phyloP scores from a whole-genome alignment of 2,888 invertebrate genomes.

The Leucoma salicis region DNA sequence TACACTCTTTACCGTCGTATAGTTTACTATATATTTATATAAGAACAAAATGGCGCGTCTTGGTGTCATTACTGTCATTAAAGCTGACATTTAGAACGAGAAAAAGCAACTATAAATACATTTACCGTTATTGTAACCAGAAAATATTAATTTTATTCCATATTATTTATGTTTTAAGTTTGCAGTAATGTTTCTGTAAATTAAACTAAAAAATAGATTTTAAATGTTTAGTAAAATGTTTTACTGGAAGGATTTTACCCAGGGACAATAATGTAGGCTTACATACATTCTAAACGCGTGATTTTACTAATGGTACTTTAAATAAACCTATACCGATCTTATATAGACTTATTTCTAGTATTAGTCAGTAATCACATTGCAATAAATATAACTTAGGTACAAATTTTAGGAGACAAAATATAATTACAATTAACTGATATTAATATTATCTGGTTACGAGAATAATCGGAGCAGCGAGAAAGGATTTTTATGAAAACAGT shows the following conservation, averaged over 20 bases:
- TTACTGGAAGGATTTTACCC: slow-evolving; percentile 16
- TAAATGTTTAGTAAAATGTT: slow-evolving; percentile 6
- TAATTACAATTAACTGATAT: slow-evolving; percentile 20
- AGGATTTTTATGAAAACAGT: slow-evolving; percentile 34
- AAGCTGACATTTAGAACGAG: background rate
- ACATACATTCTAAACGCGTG: slow-evolving; percentile 8
- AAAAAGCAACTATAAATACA: background rate
- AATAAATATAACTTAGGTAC: slow-evolving; percentile 19
- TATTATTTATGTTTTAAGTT: slow-evolving; percentile 2
- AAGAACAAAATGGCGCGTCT: slow-evolving; percentile 33
- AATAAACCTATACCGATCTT: slow-evolving; percentile 12
- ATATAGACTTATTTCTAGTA: slow-evolving; percentile 21
- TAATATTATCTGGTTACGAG: slow-evolving; percentile 42
- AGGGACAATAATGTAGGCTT: slow-evolving; percentile 35
- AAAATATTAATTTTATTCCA: slow-evolving; percentile 33
- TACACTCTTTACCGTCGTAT: slow-evolving; percentile 39
- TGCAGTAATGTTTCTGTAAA: slow-evolving; percentile 1
- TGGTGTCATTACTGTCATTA: slow-evolving; percentile 34
- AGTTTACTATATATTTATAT: slow-evolving; percentile 23
- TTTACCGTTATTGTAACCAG: slow-evolving; percentile 34
- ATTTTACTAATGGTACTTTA: slow-evolving; percentile 17
- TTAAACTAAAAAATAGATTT: slow-evolving; percentile 6
- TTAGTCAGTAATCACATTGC: slow-evolving; percentile 10
- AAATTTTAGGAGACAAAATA: slow-evolving; percentile 18
- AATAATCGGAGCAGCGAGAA: slow-evolving; percentile 26